These are phyloP conservation scores for Cephalopterus ornatus DNA, from an alignment of 2,113 vertebrate species.

Conservation along the genomic window DNA sequence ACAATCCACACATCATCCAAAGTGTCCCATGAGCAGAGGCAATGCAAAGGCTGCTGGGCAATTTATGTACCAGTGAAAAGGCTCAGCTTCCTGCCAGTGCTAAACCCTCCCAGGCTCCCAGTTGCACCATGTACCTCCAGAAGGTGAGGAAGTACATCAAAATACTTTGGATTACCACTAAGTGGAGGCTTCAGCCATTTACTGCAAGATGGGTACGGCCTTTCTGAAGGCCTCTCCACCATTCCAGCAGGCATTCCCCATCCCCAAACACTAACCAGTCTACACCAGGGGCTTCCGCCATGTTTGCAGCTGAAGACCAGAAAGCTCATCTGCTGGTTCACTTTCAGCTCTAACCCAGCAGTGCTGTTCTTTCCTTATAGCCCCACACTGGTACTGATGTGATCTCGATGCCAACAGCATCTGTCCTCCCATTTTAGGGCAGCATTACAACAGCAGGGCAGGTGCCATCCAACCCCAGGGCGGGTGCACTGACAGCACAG, in stretches of 20 bases:
- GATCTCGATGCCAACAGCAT: neutral
- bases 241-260: neutral
- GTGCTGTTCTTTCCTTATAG: neutral
- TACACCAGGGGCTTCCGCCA: neutral
- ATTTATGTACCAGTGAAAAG: neutral
- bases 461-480: neutral
- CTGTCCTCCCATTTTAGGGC: neutral
- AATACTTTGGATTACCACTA: neutral
- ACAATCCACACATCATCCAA: neutral
- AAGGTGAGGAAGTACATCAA: neutral
- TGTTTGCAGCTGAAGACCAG: neutral
- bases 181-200: neutral
- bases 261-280: neutral
- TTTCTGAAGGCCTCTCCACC: neutral
- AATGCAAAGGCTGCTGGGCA: neutral
- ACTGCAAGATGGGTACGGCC: neutral
- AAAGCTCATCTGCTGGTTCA: neutral
- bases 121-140: neutral
- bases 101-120: neutral
- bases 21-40: slow-evolving; percentile 12
- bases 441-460: neutral
- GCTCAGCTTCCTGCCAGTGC: neutral
- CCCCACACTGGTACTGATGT: no score
- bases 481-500: neutral
- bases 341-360: neutral